Conservation (phyloP, 1,140 invertebrate species). For the Adoxophyes honmai region DNA sequence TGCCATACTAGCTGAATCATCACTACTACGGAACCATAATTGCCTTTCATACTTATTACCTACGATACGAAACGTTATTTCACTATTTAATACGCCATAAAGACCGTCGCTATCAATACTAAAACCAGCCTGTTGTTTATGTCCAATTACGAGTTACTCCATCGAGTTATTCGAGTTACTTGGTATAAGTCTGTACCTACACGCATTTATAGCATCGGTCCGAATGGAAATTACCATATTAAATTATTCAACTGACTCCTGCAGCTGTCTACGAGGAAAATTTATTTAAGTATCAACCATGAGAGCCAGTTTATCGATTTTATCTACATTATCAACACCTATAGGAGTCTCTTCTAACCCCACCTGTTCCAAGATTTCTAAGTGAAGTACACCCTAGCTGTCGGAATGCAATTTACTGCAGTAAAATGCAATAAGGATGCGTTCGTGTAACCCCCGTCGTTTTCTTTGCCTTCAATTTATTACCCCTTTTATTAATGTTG, state of each 20-base stretch:
- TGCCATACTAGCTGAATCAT: slow-evolving; percentile 10
- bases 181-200: too few relatives aligned
- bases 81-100: too few relatives aligned
- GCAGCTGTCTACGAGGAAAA: background rate
- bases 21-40: background rate
- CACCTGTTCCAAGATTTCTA: background rate
- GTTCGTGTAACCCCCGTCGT: background rate
- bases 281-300: background rate
- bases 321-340: background rate
- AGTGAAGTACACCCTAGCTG: background rate
- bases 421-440: background rate
- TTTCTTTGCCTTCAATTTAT: slow-evolving; percentile 8
- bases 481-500: slow-evolving; percentile 11
- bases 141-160: too few relatives aligned
- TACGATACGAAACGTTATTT: too few relatives aligned
- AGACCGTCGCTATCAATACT: too few relatives aligned
- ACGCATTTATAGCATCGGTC: too few relatives aligned
- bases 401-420: slow-evolving; percentile 10
- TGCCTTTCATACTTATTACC: too few relatives aligned
- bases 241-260: background rate
- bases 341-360: background rate
- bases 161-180: too few relatives aligned
- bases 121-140: too few relatives aligned
- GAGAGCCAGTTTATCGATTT: background rate
- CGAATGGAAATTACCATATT: background rate